Percentiles rank a stretch among this genome's conserved stretches.
These are phyloP conservation scores for Cetoscarus ocellatus DNA, from an alignment of 2,797 vertebrate species.

Conservation along the genomic window DNA sequence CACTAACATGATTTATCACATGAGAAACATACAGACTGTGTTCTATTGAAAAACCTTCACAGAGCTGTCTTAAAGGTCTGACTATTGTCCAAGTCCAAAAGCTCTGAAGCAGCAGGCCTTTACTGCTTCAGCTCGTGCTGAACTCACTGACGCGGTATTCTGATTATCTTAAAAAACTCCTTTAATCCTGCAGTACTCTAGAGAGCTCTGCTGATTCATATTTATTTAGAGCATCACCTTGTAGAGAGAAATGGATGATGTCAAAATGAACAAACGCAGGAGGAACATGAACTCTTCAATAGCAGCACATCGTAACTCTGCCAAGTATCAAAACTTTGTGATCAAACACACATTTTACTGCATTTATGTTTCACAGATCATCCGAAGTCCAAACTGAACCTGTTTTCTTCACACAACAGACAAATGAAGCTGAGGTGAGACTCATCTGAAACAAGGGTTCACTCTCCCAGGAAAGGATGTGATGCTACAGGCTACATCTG, in stretches of 20 bases:
- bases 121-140: slow-evolving; percentile 36
- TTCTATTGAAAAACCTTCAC: slow-evolving; percentile 16
- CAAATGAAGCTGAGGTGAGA: slow-evolving; percentile 52
- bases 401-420: slow-evolving; percentile 29
- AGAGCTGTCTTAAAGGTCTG: slow-evolving; percentile 21
- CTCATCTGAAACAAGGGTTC: slow-evolving; percentile 26
- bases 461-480: slow-evolving; percentile 55
- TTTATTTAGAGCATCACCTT: slow-evolving; percentile 49
- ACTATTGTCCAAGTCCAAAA: slow-evolving; percentile 31
- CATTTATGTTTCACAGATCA: slow-evolving; percentile 29
- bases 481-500: slow-evolving; percentile 77
- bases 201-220: slow-evolving; percentile 39
- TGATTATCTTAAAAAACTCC: slow-evolving; percentile 21
- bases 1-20: slow-evolving; percentile 38
- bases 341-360: slow-evolving; percentile 26
- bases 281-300: slow-evolving; percentile 36
- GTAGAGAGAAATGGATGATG: slow-evolving; percentile 37
- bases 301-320: slow-evolving; percentile 56
- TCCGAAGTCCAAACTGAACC: slow-evolving; percentile 32
- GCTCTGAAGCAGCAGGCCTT: slow-evolving; percentile 12
- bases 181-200: slow-evolving; percentile 30
- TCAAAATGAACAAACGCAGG: slow-evolving; percentile 47
- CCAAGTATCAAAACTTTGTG: slow-evolving; percentile 26
- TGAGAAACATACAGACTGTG: slow-evolving; percentile 28
- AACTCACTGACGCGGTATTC: slow-evolving; percentile 40